A percentile compares a stretch with the other conserved stretches of the same genome.
phyloP scores from a whole-genome alignment of 2,797 vertebrate genomes.

The Melanotaenia boesemani region DNA sequence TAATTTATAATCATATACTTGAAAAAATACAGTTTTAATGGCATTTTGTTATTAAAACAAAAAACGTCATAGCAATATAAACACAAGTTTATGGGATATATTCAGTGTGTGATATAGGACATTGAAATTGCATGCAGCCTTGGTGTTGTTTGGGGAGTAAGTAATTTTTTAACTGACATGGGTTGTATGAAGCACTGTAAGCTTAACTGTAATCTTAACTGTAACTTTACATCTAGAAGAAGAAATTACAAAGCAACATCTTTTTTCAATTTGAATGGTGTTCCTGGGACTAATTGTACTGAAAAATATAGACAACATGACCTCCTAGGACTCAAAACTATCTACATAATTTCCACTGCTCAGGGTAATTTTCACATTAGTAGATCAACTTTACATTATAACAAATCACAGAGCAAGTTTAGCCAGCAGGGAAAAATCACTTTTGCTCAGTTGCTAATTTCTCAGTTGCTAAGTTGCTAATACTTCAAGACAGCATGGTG shows the following conservation, averaged over 20 bases:
- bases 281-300: not conserved
- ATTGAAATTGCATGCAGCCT: not conserved
- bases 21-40: not conserved
- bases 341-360: too few species aligned
- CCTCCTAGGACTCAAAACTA: not conserved
- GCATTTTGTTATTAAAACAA: not conserved
- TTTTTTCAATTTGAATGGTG: not conserved
- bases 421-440: too few species aligned
- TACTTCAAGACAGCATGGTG: too few species aligned
- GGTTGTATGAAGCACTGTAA: not conserved
- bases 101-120: conserved; percentile 6
- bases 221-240: not conserved
- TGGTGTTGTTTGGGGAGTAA: not conserved
- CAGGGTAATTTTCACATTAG: not conserved
- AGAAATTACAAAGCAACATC: conserved; percentile 4
- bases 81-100: not conserved
- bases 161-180: not conserved
- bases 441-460: too few species aligned
- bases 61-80: not conserved
- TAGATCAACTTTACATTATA: not conserved
- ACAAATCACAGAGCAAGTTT: too few species aligned
- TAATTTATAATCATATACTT: conserved; percentile 1
- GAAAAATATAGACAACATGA: not conserved
- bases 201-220: not conserved
- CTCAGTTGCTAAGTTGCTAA: too few species aligned